Conservation (phyloP, 2,888 invertebrate species). For the Eledona agricola region DNA sequence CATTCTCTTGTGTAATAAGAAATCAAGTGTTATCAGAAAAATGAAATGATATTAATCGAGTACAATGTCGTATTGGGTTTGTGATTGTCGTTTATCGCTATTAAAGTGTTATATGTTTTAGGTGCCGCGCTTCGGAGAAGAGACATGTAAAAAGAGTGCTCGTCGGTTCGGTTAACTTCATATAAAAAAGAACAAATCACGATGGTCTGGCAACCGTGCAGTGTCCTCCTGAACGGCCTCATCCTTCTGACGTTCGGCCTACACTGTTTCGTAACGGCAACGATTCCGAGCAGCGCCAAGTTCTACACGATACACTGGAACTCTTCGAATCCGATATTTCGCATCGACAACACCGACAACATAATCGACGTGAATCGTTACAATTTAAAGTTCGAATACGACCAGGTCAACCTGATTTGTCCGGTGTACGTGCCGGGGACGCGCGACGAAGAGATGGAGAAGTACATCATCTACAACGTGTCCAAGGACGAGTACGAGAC, state of each 20-base stretch:
- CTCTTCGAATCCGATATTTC: conserved; percentile 70
- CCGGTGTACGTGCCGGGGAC: conserved; percentile 90
- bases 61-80: too few relatives aligned
- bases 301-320: conserved; percentile 64
- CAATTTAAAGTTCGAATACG: conserved; percentile 89
- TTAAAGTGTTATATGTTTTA: too few relatives aligned
- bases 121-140: conserved; percentile 11
- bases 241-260: conserved; percentile 54
- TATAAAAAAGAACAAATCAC: conserved; percentile 36
- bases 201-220: conserved; percentile 49
- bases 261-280: conserved; percentile 56
- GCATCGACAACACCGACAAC: conserved; percentile 97
- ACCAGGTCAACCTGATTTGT: conserved; percentile 95
- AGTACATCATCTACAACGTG: conserved; percentile 96
- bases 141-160: conserved; percentile 41
- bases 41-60: too few relatives aligned
- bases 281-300: conserved; percentile 60
- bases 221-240: conserved; percentile 51
- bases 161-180: conserved; percentile 25
- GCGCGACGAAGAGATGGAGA: conserved; percentile 88
- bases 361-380: conserved; percentile 96
- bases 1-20: too few relatives aligned
- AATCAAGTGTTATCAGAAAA: too few relatives aligned
- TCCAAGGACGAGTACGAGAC: conserved; percentile 97
- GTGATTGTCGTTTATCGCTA: too few relatives aligned